Base-by-base conservation (phyloP, 2,797 vertebrate genomes). In the Acrocephalus scirpaceus region DNA sequence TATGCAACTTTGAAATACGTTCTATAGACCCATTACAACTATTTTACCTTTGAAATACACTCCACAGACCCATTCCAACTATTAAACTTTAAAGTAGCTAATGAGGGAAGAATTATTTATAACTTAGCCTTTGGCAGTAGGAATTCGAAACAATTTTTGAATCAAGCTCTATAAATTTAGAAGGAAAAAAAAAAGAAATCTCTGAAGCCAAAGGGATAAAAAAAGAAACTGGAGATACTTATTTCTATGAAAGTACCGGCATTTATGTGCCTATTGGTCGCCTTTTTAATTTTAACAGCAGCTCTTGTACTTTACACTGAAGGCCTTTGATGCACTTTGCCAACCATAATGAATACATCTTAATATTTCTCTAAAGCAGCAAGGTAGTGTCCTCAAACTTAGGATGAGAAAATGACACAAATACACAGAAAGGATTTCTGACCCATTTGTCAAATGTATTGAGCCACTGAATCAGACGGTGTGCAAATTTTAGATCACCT, bases 51-150 rank as follows among this genome's bases (percentile, higher is more conserved):
- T 94, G 88, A 96, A 92, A 96, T 73, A 60, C 42, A 78, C 77
- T 94, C 77, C 86, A 95, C 47, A 97, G 90, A 94, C 51, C 86
- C 47, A 91, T 95, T 97, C 94, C 81, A 95, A 90, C 96, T 89
- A 90, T 96, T 96, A 95, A 97, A 94, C 84, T 91, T 92, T 29
- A 69, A 88, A 67, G 93, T 85, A 96, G 48, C 60, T 97, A 97
- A 97, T 93, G 94, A 96, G 82, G 40, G 23, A 80, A 93, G 94
- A 95, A 88, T 92, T 98, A 98, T 98, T 98, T 97, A 97, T 98
- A 97, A 81, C 92, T 95, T 94, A 96, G 95, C 97, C 96, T 93
- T 95, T 95, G 78, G 95, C 94, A 94, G 82, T 58, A 96, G 71
- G 95, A 97, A 97, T 97, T 96, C 87, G 80, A 95, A 93, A 62